phyloP scores from a whole-genome alignment of 1,140 invertebrate genomes.

The roundworm (Caenorhabditis elegans) region DNA sequence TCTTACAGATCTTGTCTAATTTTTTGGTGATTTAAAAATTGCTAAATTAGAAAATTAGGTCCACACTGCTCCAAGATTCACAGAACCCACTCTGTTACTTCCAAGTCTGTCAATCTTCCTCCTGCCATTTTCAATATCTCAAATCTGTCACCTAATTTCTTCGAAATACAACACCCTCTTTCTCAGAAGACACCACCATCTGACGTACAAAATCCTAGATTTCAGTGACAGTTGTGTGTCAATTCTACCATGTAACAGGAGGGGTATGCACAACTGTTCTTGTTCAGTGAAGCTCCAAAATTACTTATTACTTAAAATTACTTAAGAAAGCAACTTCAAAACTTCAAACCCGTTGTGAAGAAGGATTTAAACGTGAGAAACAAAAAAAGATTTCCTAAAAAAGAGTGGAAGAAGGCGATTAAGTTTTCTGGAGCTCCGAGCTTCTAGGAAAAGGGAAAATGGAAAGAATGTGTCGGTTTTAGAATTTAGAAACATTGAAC shows the following conservation, averaged over 20 bases:
- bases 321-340: too few relatives aligned
- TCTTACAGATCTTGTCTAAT: too few relatives aligned
- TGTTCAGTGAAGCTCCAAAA: too few relatives aligned
- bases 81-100: too few relatives aligned
- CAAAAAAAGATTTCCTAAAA: background rate
- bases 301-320: too few relatives aligned
- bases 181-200: background rate
- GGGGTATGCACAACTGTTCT: background rate
- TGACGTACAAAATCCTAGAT: slow-evolving; percentile 14
- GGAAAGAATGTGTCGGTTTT: background rate
- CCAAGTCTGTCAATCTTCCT: too few relatives aligned
- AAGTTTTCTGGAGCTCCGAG: background rate
- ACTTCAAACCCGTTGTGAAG: too few relatives aligned
- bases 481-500: background rate
- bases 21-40: too few relatives aligned
- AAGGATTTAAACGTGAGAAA: slow-evolving; percentile 23
- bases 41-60: too few relatives aligned
- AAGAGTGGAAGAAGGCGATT: background rate
- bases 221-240: slow-evolving; percentile 26
- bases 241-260: background rate
- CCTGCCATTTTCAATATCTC: background rate
- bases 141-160: slow-evolving; percentile 18
- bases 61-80: too few relatives aligned
- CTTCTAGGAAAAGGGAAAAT: background rate
- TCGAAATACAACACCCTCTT: slow-evolving; percentile 22